Evolutionary conservation across 2,797 vertebrate genomes (phyloP).

Genomic region (Glyptemys insculpta): DNA sequence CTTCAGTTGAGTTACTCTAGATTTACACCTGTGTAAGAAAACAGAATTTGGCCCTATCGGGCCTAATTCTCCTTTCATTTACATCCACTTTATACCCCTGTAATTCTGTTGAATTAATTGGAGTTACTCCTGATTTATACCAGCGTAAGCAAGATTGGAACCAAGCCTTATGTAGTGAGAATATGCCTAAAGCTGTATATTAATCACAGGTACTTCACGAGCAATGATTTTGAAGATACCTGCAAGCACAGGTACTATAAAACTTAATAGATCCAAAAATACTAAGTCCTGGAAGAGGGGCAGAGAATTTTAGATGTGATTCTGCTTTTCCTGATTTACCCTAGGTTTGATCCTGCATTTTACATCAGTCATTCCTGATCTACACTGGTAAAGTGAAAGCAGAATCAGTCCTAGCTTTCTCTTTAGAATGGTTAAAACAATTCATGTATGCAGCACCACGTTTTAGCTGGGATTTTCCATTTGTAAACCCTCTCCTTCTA

Average conservation of each 20-base stretch:
- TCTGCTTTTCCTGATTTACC: neutral
- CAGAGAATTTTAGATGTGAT: neutral
- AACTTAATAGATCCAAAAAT: neutral
- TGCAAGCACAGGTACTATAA: neutral
- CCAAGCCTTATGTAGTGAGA: fast-evolving
- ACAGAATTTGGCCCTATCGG: neutral
- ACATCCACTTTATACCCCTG: neutral
- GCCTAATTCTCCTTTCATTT: constrained; percentile 8
- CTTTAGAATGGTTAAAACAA: neutral
- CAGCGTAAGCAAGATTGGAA: neutral
- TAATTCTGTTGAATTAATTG: neutral
- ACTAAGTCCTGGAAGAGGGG: neutral
- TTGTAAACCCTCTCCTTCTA: neutral
- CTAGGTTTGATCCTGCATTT: neutral
- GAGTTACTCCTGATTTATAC: neutral
- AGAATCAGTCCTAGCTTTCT: neutral
- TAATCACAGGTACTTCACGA: neutral
- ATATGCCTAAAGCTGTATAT: neutral
- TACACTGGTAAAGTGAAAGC: fast-evolving
- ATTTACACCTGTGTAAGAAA: constrained; percentile 29
- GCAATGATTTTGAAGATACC: neutral
- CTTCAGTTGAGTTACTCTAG: constrained; percentile 3
- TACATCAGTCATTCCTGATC: neutral
- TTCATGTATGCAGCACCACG: neutral
- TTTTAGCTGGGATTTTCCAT: neutral